Base-by-base conservation (phyloP, 2,888 invertebrate genomes). In the Eristalis pertinax region DNA sequence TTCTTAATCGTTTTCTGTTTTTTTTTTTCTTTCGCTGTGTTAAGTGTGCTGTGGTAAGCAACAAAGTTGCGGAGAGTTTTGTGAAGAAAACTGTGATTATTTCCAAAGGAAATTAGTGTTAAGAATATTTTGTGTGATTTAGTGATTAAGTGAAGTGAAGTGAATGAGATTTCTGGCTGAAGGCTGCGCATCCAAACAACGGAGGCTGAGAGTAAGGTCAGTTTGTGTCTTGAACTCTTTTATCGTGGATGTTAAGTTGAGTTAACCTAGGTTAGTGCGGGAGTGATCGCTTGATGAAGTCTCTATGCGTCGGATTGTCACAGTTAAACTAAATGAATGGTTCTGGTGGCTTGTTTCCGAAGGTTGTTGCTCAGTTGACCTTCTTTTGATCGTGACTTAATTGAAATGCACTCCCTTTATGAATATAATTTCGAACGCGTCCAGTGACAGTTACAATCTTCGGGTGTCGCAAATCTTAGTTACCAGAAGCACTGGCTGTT, bases 31-130 rank as follows among this genome's bases (percentile, higher is more conserved):
- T n/a, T n/a, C n/a, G n/a, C n/a, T 56, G 60, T 1, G 62, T 5
- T 65, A 62, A 35, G 74, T 82, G 76, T 68, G 35, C 84, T 87
- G 87, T 84, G 84, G 67, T 87, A 76, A 75, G 84, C 87, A 87
- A 87, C 79, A 4, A 62, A 87, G 87, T 87, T 87, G 87, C 84
- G 26, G n/a, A 56, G 64, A 10, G 68, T 64, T 26, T 43, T 7
- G 4, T 70, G 50, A 50, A 19, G 19, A n/a, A 29, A 29, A 84
- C 58, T 84, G 84, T 83, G 82, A 79, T 84, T 78, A n/a, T 41
- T 64, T 58, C n/a, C 41, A 32, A 74, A 64, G 64, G 26, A 29
- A 60, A 73, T 73, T 73, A 58, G 63, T 81, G 62, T 10, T 50
- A 43, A 19, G 60, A 38, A 24, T 41, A 11, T 24, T 32, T 19